Evolutionary conservation across 1,140 invertebrate genomes (phyloP).

Genomic region (Pissodes strobi): DNA sequence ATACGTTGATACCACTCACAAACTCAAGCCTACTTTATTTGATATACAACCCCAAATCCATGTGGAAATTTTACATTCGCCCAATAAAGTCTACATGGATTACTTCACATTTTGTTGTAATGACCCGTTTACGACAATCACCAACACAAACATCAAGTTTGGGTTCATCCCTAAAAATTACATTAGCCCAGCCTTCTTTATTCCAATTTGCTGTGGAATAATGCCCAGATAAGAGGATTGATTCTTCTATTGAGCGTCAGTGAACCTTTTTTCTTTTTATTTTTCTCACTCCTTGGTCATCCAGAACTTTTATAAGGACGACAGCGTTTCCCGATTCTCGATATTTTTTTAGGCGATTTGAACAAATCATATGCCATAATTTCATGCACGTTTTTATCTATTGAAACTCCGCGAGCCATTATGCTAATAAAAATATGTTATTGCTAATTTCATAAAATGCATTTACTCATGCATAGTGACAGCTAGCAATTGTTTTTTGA

Average conservation of each 20-base stretch:
- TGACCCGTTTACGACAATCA: constrained; percentile 30
- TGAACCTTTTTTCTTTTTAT: too few species aligned
- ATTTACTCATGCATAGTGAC: too few species aligned
- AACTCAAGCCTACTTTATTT: constrained; percentile 9
- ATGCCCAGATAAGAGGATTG: constrained; percentile 17
- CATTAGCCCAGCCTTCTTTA: constrained; percentile 30
- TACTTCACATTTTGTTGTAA: constrained; percentile 31
- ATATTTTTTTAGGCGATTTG: too few species aligned
- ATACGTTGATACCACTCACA: constrained; percentile 38
- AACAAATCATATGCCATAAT: constrained; percentile 7
- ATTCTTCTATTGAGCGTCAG: too few species aligned
- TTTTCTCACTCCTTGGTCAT: constrained; percentile 19
- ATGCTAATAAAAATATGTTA: too few species aligned
- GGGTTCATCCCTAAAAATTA: constrained; percentile 46
- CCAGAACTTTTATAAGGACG: constrained; percentile 10
- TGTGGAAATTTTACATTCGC: too few species aligned
- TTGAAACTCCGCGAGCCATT: constrained; percentile 5
- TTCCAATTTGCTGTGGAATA: constrained; percentile 25
- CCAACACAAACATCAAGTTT: constrained; percentile 42
- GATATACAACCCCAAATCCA: constrained; percentile 15
- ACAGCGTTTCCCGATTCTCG: not conserved
- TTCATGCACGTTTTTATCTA: constrained; percentile 4
- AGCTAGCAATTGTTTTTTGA: too few species aligned
- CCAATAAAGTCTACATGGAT: not conserved
- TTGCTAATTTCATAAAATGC: too few species aligned